Evolutionary conservation across 2,888 invertebrate genomes (phyloP).

Genomic region (Mesorhabditis spiculigera): DNA sequence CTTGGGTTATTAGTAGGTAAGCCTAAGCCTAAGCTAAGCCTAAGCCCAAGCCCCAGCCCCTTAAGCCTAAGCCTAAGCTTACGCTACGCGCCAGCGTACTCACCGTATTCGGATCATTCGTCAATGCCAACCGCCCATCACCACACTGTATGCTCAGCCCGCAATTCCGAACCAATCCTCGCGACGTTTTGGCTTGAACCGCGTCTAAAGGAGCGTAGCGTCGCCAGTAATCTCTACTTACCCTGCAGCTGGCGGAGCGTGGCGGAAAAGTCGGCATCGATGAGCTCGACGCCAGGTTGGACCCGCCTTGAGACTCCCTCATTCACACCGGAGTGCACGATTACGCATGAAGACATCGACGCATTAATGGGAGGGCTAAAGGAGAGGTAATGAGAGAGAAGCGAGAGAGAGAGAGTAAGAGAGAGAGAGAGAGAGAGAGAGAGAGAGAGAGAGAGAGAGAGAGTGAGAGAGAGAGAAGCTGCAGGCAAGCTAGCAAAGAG

Average conservation of each 20-base stretch:
- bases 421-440: too few species aligned
- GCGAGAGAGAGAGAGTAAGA: too few species aligned
- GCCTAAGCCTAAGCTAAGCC: too few species aligned
- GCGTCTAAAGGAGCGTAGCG: not conserved
- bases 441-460: too few species aligned
- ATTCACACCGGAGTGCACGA: not conserved
- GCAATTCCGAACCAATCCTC: not conserved
- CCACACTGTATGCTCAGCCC: not conserved
- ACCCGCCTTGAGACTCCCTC: not conserved
- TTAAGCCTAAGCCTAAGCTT: not conserved
- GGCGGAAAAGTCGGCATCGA: not conserved
- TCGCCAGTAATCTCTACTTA: not conserved
- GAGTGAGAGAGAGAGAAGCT: too few species aligned
- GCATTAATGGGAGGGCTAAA: not conserved
- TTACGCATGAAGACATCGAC: not conserved
- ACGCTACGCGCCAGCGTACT: not conserved
- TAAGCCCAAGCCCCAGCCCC: too few species aligned
- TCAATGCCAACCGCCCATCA: slow-evolving; percentile 4
- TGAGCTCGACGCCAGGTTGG: not conserved
- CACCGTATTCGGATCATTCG: slow-evolving; percentile 6
- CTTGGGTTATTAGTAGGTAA: not conserved
- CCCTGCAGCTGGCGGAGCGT: not conserved
- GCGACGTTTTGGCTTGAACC: not conserved
- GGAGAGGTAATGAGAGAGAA: not conserved
- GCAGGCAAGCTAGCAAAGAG: too few species aligned